These are phyloP conservation scores for Lycocerus yunnanus DNA, from an alignment of 2,888 invertebrate genomes.

Conservation along the genomic window DNA sequence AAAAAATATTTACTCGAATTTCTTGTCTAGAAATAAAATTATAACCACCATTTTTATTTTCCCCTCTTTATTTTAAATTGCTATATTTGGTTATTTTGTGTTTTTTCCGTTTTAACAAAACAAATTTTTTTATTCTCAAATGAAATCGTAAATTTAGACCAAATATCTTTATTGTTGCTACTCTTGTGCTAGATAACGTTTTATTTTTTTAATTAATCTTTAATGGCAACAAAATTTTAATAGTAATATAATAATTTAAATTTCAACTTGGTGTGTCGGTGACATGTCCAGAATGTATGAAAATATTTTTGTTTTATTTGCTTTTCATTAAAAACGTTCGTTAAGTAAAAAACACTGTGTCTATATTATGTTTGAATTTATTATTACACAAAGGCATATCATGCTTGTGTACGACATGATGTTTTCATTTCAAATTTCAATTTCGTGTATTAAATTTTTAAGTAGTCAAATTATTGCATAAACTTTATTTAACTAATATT, in stretches of 20 bases:
- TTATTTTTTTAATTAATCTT: not conserved
- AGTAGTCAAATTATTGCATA: not conserved
- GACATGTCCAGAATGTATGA: conserved; percentile 16
- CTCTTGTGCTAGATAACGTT: not conserved
- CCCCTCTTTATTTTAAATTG: not conserved
- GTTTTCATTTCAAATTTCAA: conserved; percentile 7
- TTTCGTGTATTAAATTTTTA: conserved; percentile 5
- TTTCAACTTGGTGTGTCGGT: conserved; percentile 10
- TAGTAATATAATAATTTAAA: conserved; percentile 1
- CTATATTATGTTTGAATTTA: not conserved
- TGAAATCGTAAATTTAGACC: not conserved
- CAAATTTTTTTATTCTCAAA: not conserved
- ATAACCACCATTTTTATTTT: not conserved
- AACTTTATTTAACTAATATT: not conserved
- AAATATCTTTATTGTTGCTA: not conserved
- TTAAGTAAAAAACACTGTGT: conserved; percentile 6
- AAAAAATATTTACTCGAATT: conserved; percentile 10
- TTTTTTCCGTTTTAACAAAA: not conserved
- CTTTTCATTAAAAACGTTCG: conserved; percentile 17
- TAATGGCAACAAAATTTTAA: not conserved
- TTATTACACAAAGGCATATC: conserved; percentile 7
- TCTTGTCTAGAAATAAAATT: conserved; percentile 2
- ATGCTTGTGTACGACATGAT: conserved; percentile 5
- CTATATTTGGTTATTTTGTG: not conserved
- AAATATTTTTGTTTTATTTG: conserved; percentile 15